Conservation (phyloP, 2,888 invertebrate species). For the Chloroclysta siterata region DNA sequence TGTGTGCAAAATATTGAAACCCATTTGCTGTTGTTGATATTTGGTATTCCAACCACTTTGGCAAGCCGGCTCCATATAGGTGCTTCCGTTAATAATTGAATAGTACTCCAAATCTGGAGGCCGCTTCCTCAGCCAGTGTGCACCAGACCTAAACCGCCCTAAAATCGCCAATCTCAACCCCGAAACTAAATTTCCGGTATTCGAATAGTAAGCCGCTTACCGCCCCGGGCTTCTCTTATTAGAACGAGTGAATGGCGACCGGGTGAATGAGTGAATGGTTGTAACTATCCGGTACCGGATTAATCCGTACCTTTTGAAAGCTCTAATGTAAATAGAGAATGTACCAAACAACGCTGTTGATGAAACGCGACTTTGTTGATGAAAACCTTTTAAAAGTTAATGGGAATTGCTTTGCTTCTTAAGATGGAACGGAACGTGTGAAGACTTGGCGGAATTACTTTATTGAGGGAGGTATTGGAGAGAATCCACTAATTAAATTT, state of each 20-base stretch:
- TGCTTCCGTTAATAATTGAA: conserved; percentile 17
- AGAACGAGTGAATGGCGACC: conserved; percentile 56
- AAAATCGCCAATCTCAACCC: conserved; percentile 54
- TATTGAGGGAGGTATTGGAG: conserved; percentile 24
- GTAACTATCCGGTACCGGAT: conserved; percentile 39
- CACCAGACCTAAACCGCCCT: conserved; percentile 37
- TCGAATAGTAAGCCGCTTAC: conserved; percentile 67
- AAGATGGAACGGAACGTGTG: conserved; percentile 13
- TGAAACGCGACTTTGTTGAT: conserved; percentile 44
- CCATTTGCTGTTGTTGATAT: conserved; percentile 3
- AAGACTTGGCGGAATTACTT: conserved; percentile 16
- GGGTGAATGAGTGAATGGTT: conserved; percentile 59
- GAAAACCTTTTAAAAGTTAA: conserved; percentile 52
- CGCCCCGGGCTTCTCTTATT: conserved; percentile 55
- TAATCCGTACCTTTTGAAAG: conserved; percentile 48
- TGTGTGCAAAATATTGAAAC: not conserved
- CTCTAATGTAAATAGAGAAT: conserved; percentile 55
- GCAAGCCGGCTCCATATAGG: not conserved
- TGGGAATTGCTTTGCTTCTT: conserved; percentile 45
- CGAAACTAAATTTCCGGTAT: conserved; percentile 63
- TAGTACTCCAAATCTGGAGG: conserved; percentile 1
- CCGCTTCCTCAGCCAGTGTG: conserved; percentile 10
- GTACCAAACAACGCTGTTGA: conserved; percentile 43
- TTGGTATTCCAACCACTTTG: conserved; percentile 1
- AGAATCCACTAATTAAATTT: conserved; percentile 30